Conservation (phyloP, 1,140 invertebrate genomes). For the Eueides isabella region DNA sequence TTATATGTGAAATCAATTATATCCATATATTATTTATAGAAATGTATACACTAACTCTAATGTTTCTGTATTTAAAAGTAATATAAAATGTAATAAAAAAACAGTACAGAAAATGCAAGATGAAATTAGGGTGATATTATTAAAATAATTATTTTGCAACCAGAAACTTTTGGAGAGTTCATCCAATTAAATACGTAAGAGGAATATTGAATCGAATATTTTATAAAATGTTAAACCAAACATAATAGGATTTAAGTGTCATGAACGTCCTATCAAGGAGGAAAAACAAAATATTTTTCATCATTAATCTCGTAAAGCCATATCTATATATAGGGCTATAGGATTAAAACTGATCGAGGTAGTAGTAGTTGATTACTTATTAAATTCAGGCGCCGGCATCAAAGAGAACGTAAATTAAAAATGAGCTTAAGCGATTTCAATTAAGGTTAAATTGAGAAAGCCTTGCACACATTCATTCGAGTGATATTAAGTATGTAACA, state of each 20-base stretch:
- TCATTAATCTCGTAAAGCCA: conserved; percentile 33
- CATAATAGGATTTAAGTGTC: conserved; percentile 11
- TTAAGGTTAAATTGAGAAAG: conserved; percentile 65
- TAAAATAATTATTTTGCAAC: background rate
- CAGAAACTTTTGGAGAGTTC: background rate
- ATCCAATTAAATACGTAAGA: background rate
- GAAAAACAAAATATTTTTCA: conserved; percentile 24
- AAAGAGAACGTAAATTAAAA: conserved; percentile 77
- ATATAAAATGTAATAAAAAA: too few species aligned
- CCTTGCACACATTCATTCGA: conserved; percentile 17
- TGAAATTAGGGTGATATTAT: background rate
- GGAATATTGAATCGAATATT: background rate
- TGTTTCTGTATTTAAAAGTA: too few species aligned
- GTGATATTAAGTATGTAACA: conserved; percentile 19
- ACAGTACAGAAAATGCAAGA: too few species aligned
- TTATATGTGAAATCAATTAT: too few species aligned
- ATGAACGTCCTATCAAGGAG: conserved; percentile 12
- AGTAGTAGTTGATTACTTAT: conserved; percentile 80
- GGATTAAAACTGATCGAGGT: conserved; percentile 67
- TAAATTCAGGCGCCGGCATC: conserved; percentile 61
- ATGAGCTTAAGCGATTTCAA: conserved; percentile 66
- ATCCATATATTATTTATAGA: too few species aligned
- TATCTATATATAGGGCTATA: conserved; percentile 22
- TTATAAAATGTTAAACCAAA: background rate
- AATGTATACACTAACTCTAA: too few species aligned